A percentile compares a stretch with the other conserved stretches of the same genome.
phyloP scores from a whole-genome alignment of 2,113 vertebrate species.

The Actenoides hombroni region DNA sequence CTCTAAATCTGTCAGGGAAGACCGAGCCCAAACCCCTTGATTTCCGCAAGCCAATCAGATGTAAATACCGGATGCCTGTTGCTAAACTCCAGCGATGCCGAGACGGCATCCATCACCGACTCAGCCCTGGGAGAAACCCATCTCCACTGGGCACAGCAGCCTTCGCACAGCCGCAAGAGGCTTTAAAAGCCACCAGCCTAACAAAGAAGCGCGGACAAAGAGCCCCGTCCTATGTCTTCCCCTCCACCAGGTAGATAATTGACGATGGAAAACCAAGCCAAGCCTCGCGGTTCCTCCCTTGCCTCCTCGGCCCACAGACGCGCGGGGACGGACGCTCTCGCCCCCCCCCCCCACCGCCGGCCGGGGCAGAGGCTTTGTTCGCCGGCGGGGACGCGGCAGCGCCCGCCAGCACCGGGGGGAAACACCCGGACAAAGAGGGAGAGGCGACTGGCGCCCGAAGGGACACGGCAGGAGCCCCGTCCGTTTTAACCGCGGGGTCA shows the following conservation, averaged over 20 bases:
- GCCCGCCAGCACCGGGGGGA: background rate
- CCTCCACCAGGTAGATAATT: background rate
- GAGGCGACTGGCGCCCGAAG: background rate
- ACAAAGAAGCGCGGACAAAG: constrained; percentile 61
- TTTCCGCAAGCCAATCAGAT: background rate
- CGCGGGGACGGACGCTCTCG: background rate
- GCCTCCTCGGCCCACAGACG: background rate
- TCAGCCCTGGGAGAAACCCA: background rate
- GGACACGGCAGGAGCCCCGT: background rate
- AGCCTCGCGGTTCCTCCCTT: background rate
- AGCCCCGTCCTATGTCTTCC: background rate
- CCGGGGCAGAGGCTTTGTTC: background rate
- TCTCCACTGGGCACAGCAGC: background rate
- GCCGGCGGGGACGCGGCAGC: background rate
- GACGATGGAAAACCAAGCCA: background rate
- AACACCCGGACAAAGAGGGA: background rate
- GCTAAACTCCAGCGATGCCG: background rate
- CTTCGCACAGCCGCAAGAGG: background rate
- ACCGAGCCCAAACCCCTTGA: background rate
- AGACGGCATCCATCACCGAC: background rate
- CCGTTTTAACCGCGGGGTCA: background rate
- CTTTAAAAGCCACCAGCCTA: background rate
- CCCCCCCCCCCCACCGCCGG: background rate
- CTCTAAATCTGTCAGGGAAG: background rate
- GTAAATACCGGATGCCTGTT: background rate